A percentile compares a stretch with the other conserved stretches of the same genome.
phyloP scores from a whole-genome alignment of 2,888 invertebrate species.

The Rhaphigaster nebulosa region DNA sequence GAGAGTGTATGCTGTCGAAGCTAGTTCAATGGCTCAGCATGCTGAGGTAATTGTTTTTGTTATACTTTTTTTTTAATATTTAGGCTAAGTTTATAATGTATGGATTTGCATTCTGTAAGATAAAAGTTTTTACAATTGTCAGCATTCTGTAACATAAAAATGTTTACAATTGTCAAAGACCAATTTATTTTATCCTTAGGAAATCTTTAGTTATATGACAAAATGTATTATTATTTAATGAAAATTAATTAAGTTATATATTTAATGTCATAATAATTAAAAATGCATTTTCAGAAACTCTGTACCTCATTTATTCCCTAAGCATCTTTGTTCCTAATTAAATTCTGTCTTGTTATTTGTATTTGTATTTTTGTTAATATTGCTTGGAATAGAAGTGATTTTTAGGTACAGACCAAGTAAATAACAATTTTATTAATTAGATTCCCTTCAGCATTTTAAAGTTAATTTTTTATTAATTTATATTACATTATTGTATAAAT shows the following conservation, averaged over 20 bases:
- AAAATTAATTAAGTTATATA: neutral
- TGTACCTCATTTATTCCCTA: neutral
- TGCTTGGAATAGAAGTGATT: neutral
- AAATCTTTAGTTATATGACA: neutral
- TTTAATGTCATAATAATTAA: too few relatives aligned
- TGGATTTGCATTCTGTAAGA: neutral
- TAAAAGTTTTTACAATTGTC: neutral
- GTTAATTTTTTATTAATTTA: neutral
- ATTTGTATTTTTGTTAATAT: neutral
- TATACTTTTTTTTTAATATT: neutral
- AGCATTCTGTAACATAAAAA: neutral
- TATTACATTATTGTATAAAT: neutral
- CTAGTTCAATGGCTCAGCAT: conserved; percentile 98
- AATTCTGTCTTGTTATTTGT: neutral
- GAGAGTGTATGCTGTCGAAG: conserved; percentile 98
- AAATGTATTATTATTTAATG: neutral
- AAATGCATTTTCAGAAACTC: too few relatives aligned
- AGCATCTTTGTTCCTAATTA: neutral
- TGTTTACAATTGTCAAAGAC: neutral
- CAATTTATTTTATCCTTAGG: neutral
- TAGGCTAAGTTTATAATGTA: neutral
- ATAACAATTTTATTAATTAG: neutral
- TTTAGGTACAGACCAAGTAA: neutral
- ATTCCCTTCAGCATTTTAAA: neutral
- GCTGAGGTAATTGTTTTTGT: conserved; percentile 76